phyloP scores from a whole-genome alignment of 64 coral and sea anemone genomes.

The Montipora efflorescens region DNA sequence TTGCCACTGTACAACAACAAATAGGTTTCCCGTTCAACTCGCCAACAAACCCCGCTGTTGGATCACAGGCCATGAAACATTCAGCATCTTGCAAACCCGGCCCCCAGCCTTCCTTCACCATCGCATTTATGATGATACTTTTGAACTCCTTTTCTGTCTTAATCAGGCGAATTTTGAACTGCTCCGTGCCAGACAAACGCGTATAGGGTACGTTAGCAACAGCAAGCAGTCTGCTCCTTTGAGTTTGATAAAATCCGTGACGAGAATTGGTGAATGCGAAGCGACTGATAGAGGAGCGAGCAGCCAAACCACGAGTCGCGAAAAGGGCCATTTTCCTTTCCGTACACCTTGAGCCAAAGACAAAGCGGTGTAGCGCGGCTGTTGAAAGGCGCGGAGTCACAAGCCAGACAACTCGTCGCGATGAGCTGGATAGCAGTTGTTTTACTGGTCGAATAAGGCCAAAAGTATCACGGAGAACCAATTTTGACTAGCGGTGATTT shows the following conservation, averaged over 20 bases:
- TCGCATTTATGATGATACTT: neutral
- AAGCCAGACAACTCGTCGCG: too few relatives aligned
- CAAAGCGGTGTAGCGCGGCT: too few relatives aligned
- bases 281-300: neutral
- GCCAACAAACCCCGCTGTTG: neutral
- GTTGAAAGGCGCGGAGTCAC: too few relatives aligned
- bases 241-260: neutral
- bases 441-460: too few relatives aligned
- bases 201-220: neutral
- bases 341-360: too few relatives aligned
- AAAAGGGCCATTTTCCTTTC: too few relatives aligned
- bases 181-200: neutral
- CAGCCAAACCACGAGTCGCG: neutral
- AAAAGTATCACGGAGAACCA: too few relatives aligned
- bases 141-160: neutral
- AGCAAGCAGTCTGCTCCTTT: neutral
- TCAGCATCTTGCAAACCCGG: neutral
- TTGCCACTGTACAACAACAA: neutral
- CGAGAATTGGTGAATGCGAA: neutral
- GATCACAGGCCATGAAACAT: conserved; percentile 4
- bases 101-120: conserved; percentile 1
- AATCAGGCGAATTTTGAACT: neutral
- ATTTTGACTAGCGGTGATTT: too few relatives aligned
- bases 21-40: conserved; percentile 44
- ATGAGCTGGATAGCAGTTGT: too few relatives aligned